Conservation (phyloP, 2,888 invertebrate species). For the Drosophila falleni region DNA sequence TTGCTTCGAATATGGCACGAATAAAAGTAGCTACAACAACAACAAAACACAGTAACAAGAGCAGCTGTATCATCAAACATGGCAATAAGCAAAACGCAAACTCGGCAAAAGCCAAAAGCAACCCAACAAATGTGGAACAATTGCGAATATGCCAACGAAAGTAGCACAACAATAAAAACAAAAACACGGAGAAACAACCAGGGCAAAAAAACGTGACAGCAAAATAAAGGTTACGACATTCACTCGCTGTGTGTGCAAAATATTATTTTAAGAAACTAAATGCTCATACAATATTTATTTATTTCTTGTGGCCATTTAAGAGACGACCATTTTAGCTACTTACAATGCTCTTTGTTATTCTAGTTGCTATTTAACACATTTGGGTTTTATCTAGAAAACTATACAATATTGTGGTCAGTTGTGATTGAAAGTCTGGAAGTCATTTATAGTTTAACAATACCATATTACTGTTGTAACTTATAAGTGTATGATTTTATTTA, state of each 20-base stretch:
- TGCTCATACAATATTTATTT: constrained; percentile 41
- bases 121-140: constrained; percentile 62
- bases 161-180: constrained; percentile 51
- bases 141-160: constrained; percentile 63
- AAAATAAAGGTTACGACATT: constrained; percentile 54
- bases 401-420: not conserved
- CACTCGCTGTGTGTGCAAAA: constrained; percentile 28
- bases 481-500: not conserved
- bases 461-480: not conserved
- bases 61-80: constrained; percentile 28
- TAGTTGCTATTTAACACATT: constrained; percentile 27
- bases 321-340: constrained; percentile 3
- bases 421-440: not conserved
- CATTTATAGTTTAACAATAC: not conserved
- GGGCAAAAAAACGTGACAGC: constrained; percentile 40
- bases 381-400: constrained; percentile 12
- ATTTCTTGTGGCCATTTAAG: constrained; percentile 21
- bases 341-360: not conserved
- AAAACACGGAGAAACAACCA: constrained; percentile 13
- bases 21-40: constrained; percentile 48
- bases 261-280: constrained; percentile 44
- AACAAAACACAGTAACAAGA: constrained; percentile 17
- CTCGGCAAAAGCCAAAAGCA: constrained; percentile 47
- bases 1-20: constrained; percentile 57
- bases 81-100: constrained; percentile 30